Evolutionary conservation across 2,113 vertebrate genomes (phyloP).

Genomic region (Lepus timidus): DNA sequence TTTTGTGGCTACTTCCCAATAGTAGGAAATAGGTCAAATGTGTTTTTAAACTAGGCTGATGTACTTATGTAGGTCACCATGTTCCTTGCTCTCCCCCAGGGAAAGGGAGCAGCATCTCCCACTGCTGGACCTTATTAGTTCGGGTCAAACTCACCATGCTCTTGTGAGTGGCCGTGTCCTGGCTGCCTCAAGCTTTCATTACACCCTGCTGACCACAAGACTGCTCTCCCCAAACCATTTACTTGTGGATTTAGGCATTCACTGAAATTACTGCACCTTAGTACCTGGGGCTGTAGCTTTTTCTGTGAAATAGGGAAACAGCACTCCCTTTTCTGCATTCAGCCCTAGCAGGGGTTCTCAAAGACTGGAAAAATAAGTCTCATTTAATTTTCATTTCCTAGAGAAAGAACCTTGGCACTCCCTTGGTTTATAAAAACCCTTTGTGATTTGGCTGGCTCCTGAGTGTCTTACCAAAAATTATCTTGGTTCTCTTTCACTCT

Average conservation of each 20-base stretch:
- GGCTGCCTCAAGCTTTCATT: background rate
- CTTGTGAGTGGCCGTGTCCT: background rate
- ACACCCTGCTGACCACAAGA: background rate
- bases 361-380: background rate
- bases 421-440: rapidly evolving
- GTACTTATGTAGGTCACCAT: background rate
- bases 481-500: background rate
- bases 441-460: background rate
- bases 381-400: background rate
- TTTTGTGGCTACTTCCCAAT: background rate
- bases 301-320: background rate
- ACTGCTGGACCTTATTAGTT: background rate
- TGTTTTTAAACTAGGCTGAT: background rate
- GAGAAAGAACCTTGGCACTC: background rate
- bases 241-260: background rate
- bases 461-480: background rate
- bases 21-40: background rate
- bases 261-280: background rate
- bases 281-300: background rate
- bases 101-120: too few relatives aligned
- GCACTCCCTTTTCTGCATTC: background rate
- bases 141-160: too few relatives aligned
- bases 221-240: background rate
- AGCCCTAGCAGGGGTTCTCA: background rate
- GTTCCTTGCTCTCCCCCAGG: background rate